A percentile compares a stretch with the other conserved stretches of the same genome.
These are phyloP conservation scores for Lampris incognitus DNA, from an alignment of 2,113 vertebrate genomes.

Conservation along the genomic window DNA sequence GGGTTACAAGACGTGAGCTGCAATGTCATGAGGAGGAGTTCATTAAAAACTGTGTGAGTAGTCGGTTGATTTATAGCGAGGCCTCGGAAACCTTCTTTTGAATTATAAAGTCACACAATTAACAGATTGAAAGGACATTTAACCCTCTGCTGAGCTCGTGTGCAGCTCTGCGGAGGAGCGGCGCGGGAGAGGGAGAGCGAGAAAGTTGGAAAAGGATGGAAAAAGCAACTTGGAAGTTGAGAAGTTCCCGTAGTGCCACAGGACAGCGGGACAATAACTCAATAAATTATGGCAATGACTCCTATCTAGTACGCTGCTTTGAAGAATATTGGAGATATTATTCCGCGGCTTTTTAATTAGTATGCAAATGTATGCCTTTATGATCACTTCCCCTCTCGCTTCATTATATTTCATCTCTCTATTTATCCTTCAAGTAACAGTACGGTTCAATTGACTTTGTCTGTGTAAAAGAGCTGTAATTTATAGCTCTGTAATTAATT, in stretches of 20 bases:
- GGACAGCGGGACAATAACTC: constrained; percentile 59
- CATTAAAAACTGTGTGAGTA: constrained; percentile 49
- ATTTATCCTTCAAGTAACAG: constrained; percentile 77
- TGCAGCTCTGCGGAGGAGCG: constrained; percentile 47
- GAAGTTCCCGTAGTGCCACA: constrained; percentile 23
- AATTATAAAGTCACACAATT: constrained; percentile 71
- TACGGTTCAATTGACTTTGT: constrained; percentile 70
- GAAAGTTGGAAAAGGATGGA: constrained; percentile 45
- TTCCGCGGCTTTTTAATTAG: constrained; percentile 79
- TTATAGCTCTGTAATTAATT: constrained; percentile 78
- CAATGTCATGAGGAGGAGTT: constrained; percentile 66
- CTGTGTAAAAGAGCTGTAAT: constrained; percentile 63
- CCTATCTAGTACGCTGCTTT: constrained; percentile 67
- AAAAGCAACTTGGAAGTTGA: constrained; percentile 3
- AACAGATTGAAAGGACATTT: constrained; percentile 71
- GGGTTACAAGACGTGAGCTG: constrained; percentile 26
- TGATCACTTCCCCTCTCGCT: constrained; percentile 74
- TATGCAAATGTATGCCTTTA: constrained; percentile 84
- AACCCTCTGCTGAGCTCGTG: constrained; percentile 41
- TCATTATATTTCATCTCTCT: constrained; percentile 81
- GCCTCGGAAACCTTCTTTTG: constrained; percentile 47
- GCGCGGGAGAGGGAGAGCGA: neutral
- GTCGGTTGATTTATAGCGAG: constrained; percentile 64
- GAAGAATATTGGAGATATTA: constrained; percentile 69
- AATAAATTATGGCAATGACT: constrained; percentile 62